These are phyloP conservation scores for Loris lydekkerianus DNA, from an alignment of 2,797 vertebrate genomes.

Conservation along the genomic window DNA sequence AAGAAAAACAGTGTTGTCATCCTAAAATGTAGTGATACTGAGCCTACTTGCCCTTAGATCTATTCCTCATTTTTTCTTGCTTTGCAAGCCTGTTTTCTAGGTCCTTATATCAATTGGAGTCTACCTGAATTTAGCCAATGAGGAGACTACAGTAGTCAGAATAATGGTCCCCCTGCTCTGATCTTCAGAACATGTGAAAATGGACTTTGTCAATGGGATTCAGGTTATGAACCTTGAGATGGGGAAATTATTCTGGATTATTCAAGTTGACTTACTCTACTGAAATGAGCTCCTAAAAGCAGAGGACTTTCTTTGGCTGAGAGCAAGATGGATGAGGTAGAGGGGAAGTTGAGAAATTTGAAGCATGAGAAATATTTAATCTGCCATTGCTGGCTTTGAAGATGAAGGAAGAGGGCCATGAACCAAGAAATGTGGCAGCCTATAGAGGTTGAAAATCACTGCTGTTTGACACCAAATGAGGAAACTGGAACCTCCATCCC, in stretches of 20 bases:
- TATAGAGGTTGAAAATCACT: background rate
- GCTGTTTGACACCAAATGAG: background rate
- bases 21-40: background rate
- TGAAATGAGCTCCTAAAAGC: background rate
- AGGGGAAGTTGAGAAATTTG: background rate
- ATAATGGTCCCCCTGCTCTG: background rate
- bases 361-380: background rate
- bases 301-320: background rate
- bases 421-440: background rate
- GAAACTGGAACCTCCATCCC: background rate
- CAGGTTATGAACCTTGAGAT: background rate
- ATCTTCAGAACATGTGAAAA: background rate
- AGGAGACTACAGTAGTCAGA: background rate
- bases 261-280: background rate
- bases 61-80: background rate
- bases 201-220: background rate
- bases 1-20: background rate
- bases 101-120: background rate
- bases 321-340: background rate
- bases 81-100: background rate
- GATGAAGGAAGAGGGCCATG: background rate
- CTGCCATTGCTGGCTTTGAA: background rate
- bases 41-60: background rate
- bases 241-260: background rate
- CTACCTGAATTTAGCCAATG: background rate